Evolutionary conservation across 1,140 invertebrate species (phyloP).

Genomic region (Achatina immaculata): DNA sequence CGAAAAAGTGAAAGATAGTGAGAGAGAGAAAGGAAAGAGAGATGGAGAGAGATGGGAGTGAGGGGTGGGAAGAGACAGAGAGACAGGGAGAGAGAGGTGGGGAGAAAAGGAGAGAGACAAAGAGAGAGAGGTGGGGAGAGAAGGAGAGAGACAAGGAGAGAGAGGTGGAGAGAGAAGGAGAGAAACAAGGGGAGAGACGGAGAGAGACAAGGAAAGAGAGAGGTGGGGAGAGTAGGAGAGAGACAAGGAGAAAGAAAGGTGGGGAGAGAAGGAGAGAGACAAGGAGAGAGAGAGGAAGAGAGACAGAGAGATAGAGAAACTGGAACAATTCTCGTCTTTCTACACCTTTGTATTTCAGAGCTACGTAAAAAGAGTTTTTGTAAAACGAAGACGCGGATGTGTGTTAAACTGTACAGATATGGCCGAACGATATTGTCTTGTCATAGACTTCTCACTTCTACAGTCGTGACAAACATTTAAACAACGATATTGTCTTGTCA

Average conservation of each 20-base stretch:
- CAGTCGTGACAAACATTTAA: no score
- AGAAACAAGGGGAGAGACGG: constrained; percentile 18
- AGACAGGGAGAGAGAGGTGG: constrained; percentile 14
- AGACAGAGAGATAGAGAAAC: neutral
- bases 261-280: no score
- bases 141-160: constrained; percentile 8
- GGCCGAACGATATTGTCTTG: no score
- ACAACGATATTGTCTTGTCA: no score
- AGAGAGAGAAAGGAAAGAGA: constrained; percentile 21
- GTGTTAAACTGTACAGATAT: no score
- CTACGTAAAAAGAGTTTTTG: no score
- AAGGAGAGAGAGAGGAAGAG: no score
- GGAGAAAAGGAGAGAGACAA: constrained; percentile 16
- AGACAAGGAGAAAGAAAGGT: constrained; percentile 16
- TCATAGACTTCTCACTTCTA: no score
- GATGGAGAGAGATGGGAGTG: constrained; percentile 31
- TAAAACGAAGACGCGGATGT: no score
- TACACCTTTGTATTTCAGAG: no score
- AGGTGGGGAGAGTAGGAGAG: constrained; percentile 1
- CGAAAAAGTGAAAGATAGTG: constrained; percentile 13
- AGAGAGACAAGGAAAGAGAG: constrained; percentile 28
- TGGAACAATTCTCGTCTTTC: no score
- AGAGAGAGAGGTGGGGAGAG: constrained; percentile 23
- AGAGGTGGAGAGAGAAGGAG: constrained; percentile 29
- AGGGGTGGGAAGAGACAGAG: constrained; percentile 12